These are phyloP conservation scores for Lamellibrachia luymesi DNA, from an alignment of 1,140 invertebrate species.

Conservation along the genomic window DNA sequence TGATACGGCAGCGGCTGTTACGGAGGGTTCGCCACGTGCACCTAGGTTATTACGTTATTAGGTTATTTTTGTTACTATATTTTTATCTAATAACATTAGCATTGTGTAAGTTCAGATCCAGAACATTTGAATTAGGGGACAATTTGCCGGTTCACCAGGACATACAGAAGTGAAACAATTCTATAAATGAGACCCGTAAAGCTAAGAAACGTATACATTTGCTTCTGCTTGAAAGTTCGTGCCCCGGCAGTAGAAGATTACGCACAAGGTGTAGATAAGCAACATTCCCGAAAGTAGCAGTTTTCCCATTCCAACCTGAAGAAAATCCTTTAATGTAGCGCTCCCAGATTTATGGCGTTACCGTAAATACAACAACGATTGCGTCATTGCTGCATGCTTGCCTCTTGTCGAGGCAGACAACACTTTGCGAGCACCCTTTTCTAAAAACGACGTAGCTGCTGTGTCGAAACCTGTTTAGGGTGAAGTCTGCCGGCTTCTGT, in stretches of 20 bases:
- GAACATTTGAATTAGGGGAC: no score
- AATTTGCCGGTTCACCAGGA: no score
- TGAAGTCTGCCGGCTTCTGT: neutral
- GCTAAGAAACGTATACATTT: no score
- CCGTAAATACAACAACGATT: neutral
- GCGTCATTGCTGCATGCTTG: neutral
- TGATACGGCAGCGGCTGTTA: neutral
- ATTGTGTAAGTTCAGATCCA: no score
- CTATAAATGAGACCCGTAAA: no score
- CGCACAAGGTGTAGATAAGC: neutral
- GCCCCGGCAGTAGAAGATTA: neutral
- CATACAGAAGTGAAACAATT: no score
- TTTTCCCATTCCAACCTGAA: neutral
- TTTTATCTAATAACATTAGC: no score
- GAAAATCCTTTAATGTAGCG: neutral
- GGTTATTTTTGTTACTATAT: no score
- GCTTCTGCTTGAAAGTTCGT: neutral
- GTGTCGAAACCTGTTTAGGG: neutral
- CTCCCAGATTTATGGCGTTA: neutral
- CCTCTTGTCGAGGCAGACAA: neutral
- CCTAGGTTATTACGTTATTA: neutral
- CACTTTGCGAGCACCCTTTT: neutral
- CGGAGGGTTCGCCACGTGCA: neutral
- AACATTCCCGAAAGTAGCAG: neutral
- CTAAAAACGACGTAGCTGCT: neutral